These are phyloP conservation scores for Keiferia lycopersicella DNA, from an alignment of 2,888 invertebrate genomes.

Conservation along the genomic window DNA sequence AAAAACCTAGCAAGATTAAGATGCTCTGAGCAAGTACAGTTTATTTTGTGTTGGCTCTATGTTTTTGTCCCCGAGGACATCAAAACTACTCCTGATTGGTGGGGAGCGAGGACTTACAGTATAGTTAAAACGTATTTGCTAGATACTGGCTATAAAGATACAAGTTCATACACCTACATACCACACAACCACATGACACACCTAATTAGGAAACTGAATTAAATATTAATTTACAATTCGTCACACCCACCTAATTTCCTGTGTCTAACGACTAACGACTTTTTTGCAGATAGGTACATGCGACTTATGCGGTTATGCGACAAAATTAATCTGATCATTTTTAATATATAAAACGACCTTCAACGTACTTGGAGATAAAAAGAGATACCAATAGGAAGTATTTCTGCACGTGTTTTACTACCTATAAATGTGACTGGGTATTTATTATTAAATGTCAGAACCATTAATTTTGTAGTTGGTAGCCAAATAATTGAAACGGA, in stretches of 20 bases:
- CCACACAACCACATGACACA: neutral
- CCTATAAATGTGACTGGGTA: constrained; percentile 22
- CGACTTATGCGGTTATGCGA: constrained; percentile 27
- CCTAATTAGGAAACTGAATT: constrained; percentile 3
- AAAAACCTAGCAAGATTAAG: no score
- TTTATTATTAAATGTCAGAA: neutral
- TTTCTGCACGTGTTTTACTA: constrained; percentile 40
- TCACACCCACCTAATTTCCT: constrained; percentile 27
- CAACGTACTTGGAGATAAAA: constrained; percentile 35
- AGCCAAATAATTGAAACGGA: neutral
- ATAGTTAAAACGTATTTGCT: no score
- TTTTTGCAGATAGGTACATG: constrained; percentile 27
- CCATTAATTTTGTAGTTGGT: neutral
- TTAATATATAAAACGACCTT: constrained; percentile 33
- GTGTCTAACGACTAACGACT: constrained; percentile 25
- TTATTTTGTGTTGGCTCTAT: no score
- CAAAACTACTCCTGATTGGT: no score
- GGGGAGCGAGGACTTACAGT: no score
- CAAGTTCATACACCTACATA: neutral
- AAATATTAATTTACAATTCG: constrained; percentile 4
- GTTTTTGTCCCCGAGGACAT: no score
- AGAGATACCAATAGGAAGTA: constrained; percentile 58
- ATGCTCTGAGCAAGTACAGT: no score
- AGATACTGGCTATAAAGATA: no score
- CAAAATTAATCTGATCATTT: constrained; percentile 32